These are phyloP conservation scores for Ctenopoma kingsleyae DNA, from an alignment of 2,797 vertebrate genomes.

Conservation along the genomic window DNA sequence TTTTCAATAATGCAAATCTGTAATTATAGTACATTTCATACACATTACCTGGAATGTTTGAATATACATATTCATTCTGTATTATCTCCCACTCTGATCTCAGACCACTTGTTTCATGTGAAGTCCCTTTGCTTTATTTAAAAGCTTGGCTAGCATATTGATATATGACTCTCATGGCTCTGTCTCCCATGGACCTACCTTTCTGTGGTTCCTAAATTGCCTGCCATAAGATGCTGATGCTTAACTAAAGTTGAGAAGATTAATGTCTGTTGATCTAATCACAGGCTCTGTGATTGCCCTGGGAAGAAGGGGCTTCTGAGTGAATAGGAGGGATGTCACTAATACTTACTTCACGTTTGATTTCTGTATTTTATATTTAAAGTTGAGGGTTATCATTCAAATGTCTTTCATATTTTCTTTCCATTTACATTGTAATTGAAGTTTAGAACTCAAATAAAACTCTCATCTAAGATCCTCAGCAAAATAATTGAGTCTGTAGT, in stretches of 20 bases:
- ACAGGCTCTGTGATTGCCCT: slow-evolving; percentile 61
- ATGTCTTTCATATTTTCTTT: background rate
- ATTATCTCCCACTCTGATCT: slow-evolving; percentile 33
- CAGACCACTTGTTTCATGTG: slow-evolving; percentile 45
- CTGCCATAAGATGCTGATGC: slow-evolving; percentile 63
- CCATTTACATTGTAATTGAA: background rate
- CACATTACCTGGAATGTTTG: slow-evolving; percentile 46
- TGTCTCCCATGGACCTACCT: slow-evolving; percentile 40
- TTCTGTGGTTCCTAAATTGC: slow-evolving; percentile 65
- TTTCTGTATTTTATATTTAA: slow-evolving; percentile 13
- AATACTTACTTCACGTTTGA: slow-evolving; percentile 11
- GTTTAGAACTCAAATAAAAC: slow-evolving; percentile 1
- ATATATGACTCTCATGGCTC: slow-evolving; percentile 61
- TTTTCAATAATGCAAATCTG: slow-evolving; percentile 1
- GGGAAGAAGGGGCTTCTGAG: slow-evolving; percentile 30
- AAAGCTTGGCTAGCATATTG: slow-evolving; percentile 64
- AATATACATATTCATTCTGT: slow-evolving; percentile 47
- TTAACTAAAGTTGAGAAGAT: slow-evolving; percentile 63
- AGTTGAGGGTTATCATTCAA: background rate
- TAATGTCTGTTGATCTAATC: slow-evolving; percentile 70
- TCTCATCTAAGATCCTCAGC: background rate
- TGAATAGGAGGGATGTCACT: slow-evolving; percentile 31
- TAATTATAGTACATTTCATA: slow-evolving; percentile 1
- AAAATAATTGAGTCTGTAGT: background rate
- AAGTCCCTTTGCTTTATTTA: slow-evolving; percentile 64